Base-by-base conservation (phyloP, 2,113 vertebrate species). In the Numenius arquata region DNA sequence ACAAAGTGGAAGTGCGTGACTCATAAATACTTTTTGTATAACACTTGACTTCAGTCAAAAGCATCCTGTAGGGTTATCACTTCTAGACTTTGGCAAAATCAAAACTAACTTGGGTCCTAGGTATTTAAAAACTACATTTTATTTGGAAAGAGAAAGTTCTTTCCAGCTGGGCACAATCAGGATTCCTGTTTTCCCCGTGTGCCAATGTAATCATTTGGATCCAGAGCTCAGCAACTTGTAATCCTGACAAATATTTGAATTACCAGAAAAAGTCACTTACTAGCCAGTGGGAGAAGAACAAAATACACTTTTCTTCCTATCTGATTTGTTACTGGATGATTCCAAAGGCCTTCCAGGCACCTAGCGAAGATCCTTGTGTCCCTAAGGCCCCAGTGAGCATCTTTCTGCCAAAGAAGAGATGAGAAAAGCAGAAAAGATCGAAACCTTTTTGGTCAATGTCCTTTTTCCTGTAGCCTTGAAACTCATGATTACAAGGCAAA, bases 351-450 rank as follows among this genome's bases (percentile, higher is more conserved):
- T 75, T 61, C 34, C 61, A 92, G 68, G 43, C 41, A 91, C 16
- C 25, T 47, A 36, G 52, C 3, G 13, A 92, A 87, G 48, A 85
- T 40, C 16, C 38, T 80, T 29, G n/a, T 20, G 56, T 34, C 50
- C 38, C 41, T 59, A 81, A 74, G 18, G 55, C 41, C 22, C 12
- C 7, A 3, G 38, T 0, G 0, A 29, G 26, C 43, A 86, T 66
- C 56, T 18, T 84, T 74, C 68, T 78, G 27, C 26, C 70, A 61
- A 63, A 79, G 27, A 43, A 72, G 15, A 71, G 40, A 75, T 73
- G 53, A 83, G 65, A 59, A 83, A 84, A 88, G 38, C 30, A 77
- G 59, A 80, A 63, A 82, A 81, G 8, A 73, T 41, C 29, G 87
- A 76, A 79, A 56, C 21, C 5, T 50, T 85, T 86, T 90, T 21